Evolutionary conservation across 2,113 vertebrate genomes (phyloP).

Genomic region (Sprattus sprattus): DNA sequence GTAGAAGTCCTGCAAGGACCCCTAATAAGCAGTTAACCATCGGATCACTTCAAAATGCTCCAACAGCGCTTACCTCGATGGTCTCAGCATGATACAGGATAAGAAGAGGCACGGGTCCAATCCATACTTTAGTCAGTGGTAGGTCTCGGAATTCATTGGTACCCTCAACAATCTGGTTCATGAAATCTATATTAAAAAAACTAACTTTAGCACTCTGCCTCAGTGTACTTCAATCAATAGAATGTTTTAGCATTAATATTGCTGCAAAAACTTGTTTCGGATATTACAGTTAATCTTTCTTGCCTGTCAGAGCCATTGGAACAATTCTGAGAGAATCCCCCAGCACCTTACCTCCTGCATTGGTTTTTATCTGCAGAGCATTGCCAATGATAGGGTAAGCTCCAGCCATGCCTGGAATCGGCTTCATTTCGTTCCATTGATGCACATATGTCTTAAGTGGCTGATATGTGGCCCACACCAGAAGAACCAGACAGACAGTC

Average conservation of each 20-base stretch:
- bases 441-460: conserved; percentile 46
- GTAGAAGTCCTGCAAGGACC: neutral
- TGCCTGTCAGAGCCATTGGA: neutral
- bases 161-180: conserved; percentile 52
- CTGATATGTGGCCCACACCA: conserved; percentile 28
- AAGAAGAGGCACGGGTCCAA: conserved; percentile 54
- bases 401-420: conserved; percentile 49
- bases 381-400: conserved; percentile 55
- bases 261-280: neutral
- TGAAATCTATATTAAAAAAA: conserved; percentile 49
- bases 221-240: neutral
- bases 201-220: neutral
- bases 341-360: conserved; percentile 47
- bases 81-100: conserved; percentile 54
- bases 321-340: neutral
- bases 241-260: neutral
- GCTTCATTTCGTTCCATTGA: conserved; percentile 54
- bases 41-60: neutral
- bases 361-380: conserved; percentile 52
- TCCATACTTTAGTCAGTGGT: conserved; percentile 52
- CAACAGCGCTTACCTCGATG: conserved; percentile 48
- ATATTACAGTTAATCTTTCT: neutral
- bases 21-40: neutral
- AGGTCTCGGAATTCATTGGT: conserved; percentile 52
- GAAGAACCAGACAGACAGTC: conserved; percentile 36